phyloP scores from a whole-genome alignment of 2,113 vertebrate species.

The Cyanoderma ruficeps region DNA sequence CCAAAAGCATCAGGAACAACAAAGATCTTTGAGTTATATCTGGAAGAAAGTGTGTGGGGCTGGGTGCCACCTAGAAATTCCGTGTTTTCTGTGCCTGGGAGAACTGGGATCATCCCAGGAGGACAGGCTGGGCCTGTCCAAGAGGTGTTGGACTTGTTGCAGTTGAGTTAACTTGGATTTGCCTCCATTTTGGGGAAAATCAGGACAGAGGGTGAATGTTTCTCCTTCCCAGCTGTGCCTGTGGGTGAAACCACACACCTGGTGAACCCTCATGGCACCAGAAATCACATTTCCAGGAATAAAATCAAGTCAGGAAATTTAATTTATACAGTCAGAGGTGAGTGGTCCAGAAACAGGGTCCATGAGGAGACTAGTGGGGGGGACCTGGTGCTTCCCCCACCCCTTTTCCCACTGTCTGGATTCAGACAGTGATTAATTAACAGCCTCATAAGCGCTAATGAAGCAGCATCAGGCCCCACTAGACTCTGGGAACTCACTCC shows the following conservation, averaged over 20 bases:
- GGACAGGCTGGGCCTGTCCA: background rate
- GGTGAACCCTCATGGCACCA: background rate
- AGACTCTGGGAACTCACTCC: background rate
- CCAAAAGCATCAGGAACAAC: background rate
- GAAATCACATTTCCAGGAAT: background rate
- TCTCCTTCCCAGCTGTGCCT: accelerated
- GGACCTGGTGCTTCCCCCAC: background rate
- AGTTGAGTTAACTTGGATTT: accelerated
- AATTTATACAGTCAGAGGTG: background rate
- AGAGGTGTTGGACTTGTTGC: background rate
- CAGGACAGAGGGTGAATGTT: background rate
- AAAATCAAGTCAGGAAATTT: background rate
- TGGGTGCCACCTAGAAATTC: accelerated
- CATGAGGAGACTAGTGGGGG: accelerated
- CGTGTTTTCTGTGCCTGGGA: background rate
- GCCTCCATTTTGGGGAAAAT: background rate
- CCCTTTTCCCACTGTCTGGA: too few relatives aligned
- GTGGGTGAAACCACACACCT: accelerated
- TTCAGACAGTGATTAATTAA: background rate
- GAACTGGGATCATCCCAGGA: background rate
- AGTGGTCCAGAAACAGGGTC: background rate
- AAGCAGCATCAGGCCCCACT: background rate
- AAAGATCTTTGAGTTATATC: background rate
- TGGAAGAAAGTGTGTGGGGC: accelerated
- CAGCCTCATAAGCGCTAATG: accelerated